Base-by-base conservation (phyloP, 2,888 invertebrate species). In the Calephelis perditalis region DNA sequence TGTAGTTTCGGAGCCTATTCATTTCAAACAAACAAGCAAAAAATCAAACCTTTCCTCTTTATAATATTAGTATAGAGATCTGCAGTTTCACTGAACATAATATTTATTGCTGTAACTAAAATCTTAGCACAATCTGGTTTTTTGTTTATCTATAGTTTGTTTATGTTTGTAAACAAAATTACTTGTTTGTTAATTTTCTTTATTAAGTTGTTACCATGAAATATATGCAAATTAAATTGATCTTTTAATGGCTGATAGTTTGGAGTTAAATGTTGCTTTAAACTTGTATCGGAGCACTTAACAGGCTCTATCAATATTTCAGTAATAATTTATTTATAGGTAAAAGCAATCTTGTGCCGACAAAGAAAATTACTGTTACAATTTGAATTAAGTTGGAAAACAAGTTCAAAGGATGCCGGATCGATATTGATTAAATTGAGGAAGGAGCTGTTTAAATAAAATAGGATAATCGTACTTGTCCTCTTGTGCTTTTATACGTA, bases 131-230 rank as follows among this genome's bases (percentile, higher is more conserved):
- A 26, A 4, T 26, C 26, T 26, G 26, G 26, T 26, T 26, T 7
- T 37, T 3, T 40, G 8, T 40, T 40, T 8, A 6, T 40, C 8
- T 5, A 40, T 40, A 7, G 40, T 7, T 37, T 37, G 37, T 37
- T 40, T 40, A 40, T 40, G 7, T 40, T 0, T 4, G 6, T 40
- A 40, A 7, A 40, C 40, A 40, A 8, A 10, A 5, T 45, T 10
- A 45, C 43, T 43, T 45, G 45, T 45, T 45, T 11, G n/a, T 45
- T 10, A 10, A 11, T 45, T 45, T 45, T 45, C 45, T 11, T 11
- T 45, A 45, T 45, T 45, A 45, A 45, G 45, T 45, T 10, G 45
- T 45, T 45, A 45, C 45, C n/a, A 45, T 45, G n/a, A 45, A 45
- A 45, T 45, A 45, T 45, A 45, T 45, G 45, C n/a, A 45, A 45